phyloP scores from a whole-genome alignment of 2,888 invertebrate genomes.

The Apamea anceps region DNA sequence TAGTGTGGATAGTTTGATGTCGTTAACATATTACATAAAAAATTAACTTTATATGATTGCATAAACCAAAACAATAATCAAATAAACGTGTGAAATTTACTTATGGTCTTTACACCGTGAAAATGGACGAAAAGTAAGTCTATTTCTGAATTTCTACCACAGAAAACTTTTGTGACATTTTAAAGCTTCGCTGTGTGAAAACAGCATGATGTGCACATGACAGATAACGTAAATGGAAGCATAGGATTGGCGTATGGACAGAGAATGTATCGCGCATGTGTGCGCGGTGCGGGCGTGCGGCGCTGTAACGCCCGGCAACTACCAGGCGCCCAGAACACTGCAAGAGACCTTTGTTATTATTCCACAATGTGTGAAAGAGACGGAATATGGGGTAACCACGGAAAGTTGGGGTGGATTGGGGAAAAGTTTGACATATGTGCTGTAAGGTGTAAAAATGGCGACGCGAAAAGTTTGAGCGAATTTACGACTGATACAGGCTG shows the following conservation, averaged over 20 bases:
- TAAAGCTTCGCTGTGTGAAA: constrained; percentile 46
- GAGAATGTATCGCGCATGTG: constrained; percentile 83
- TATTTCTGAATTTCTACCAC: neutral
- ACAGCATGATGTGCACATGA: constrained; percentile 30
- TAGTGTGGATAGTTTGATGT: neutral
- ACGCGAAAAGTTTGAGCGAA: constrained; percentile 14
- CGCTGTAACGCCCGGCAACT: constrained; percentile 86
- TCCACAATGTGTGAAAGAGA: constrained; percentile 38
- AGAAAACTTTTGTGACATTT: constrained; percentile 16
- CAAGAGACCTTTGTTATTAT: constrained; percentile 64
- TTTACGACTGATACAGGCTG: neutral
- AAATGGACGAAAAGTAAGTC: neutral
- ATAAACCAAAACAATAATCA: neutral
- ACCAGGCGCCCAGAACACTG: constrained; percentile 81
- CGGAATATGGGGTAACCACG: constrained; percentile 26
- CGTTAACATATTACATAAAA: neutral
- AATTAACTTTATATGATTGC: neutral
- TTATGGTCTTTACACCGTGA: neutral
- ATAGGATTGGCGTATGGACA: constrained; percentile 69
- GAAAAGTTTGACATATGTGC: constrained; percentile 36
- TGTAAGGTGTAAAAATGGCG: constrained; percentile 7
- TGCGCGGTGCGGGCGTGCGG: constrained; percentile 89
- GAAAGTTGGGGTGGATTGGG: constrained; percentile 41
- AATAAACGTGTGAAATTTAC: neutral
- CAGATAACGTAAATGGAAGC: constrained; percentile 61